Base-by-base conservation (phyloP, 2,888 invertebrate genomes). In the Meta bourneti region DNA sequence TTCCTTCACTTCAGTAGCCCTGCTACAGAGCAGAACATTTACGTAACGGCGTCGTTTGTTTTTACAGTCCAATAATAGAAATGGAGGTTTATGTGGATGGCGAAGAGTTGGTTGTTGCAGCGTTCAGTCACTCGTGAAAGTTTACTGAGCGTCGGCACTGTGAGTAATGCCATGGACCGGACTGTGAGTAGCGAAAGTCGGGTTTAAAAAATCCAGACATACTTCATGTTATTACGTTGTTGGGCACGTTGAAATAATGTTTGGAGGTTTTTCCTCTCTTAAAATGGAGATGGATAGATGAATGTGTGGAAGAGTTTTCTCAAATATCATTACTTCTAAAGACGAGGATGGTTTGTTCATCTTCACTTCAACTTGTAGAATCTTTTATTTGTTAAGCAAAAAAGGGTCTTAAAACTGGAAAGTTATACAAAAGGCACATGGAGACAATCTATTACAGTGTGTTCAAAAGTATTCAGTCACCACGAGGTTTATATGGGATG, bases 1-100 rank as follows among this genome's bases (percentile, higher is more conserved):
- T 51, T 52, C 51, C 20, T 48, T 77, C 19, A 52, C 52, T 20
- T n/a, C 19, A 78, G 78, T 54, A 19, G 52, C 78, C 61, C 5
- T 61, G 61, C 70, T 16, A 70, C 70, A 70, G 34, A 49, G 49
- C n/a, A 79, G 52, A 69, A 79, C 79, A 79, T 79, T 79, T 61
- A 69, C 61, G 79, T 61, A 79, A 79, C 79, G 54, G 61, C 79
- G 11, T 79, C 61, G 13, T 79, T 79, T 79, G 79, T 61, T 79
- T 54, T 79, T 79, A 79, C 16, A 79, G 34, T 20, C 79, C 78
- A 78, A 78, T 78, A 78, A 78, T 61, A 79, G 79, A 54, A 79
- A 79, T 9, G 79, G 79, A 79, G 79, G 34, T 54, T 34, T 19
- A 7, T 61, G 19, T 19, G 20, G 19, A 77, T 16, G 49, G 19